Evolutionary conservation across 2,888 invertebrate genomes (phyloP).

Genomic region (Drosophila peninsularis): DNA sequence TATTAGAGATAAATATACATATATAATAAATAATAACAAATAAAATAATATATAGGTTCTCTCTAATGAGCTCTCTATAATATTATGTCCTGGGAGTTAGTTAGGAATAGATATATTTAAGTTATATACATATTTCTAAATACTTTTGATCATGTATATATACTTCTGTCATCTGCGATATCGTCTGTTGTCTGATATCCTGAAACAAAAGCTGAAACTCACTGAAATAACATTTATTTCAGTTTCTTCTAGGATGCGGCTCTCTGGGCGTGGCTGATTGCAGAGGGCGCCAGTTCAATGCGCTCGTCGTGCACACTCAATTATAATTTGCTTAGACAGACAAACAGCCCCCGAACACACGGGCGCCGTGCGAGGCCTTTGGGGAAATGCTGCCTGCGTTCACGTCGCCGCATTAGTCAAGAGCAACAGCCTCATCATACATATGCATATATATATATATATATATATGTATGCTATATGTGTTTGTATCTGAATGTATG

Average conservation of each 20-base stretch:
- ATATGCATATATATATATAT: slow-evolving; percentile 3
- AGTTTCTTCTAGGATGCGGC: not conserved
- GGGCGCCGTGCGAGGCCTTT: slow-evolving; percentile 26
- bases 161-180: not conserved
- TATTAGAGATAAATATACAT: too few species aligned
- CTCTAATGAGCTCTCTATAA: too few species aligned
- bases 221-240: not conserved
- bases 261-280: slow-evolving; percentile 36
- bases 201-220: not conserved
- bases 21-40: too few species aligned
- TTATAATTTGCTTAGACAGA: slow-evolving; percentile 73
- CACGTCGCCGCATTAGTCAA: slow-evolving; percentile 64
- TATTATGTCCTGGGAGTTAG: too few species aligned
- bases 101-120: not conserved
- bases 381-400: slow-evolving; percentile 36
- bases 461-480: not conserved
- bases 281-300: slow-evolving; percentile 63
- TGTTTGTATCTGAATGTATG: slow-evolving; percentile 10
- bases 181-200: not conserved
- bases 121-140: not conserved
- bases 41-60: too few species aligned
- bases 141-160: not conserved
- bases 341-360: slow-evolving; percentile 40
- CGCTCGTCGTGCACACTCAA: slow-evolving; percentile 76
- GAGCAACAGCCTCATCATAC: slow-evolving; percentile 62